Percentiles rank a stretch among this genome's conserved stretches.
These are phyloP conservation scores for Hymenochirus boettgeri DNA, from an alignment of 2,113 vertebrate genomes.

Conservation along the genomic window DNA sequence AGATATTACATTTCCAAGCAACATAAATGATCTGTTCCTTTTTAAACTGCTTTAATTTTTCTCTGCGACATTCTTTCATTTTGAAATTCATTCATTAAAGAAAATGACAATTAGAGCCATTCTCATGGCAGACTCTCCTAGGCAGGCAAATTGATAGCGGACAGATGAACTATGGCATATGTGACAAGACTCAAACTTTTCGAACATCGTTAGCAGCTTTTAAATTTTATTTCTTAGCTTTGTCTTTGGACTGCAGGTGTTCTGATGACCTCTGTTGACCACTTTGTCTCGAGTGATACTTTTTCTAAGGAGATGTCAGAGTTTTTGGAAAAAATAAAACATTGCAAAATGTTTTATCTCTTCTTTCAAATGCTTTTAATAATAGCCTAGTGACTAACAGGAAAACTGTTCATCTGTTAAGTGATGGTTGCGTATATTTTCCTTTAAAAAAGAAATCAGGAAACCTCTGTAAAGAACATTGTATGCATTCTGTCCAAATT, in stretches of 20 bases:
- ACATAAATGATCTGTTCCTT: neutral
- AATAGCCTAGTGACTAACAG: too few relatives aligned
- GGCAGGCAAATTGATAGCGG: neutral
- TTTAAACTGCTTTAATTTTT: neutral
- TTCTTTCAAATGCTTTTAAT: too few relatives aligned
- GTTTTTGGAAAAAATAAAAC: too few relatives aligned
- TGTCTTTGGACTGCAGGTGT: slow-evolving; percentile 2
- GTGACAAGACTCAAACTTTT: slow-evolving; percentile 11
- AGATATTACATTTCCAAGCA: neutral
- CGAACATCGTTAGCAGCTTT: slow-evolving; percentile 6
- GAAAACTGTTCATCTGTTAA: too few relatives aligned
- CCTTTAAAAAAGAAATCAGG: too few relatives aligned
- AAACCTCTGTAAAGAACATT: too few relatives aligned
- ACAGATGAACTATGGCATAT: slow-evolving; percentile 23
- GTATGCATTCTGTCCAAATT: too few relatives aligned
- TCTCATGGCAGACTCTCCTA: neutral
- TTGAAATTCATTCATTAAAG: neutral
- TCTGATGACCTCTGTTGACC: slow-evolving; percentile 8
- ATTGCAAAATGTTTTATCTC: too few relatives aligned
- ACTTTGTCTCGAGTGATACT: neutral
- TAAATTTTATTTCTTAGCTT: slow-evolving; percentile 1
- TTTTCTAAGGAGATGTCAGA: neutral
- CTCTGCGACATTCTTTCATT: neutral
- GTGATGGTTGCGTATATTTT: too few relatives aligned
- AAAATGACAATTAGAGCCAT: neutral